Conservation (phyloP, 2,888 invertebrate genomes). For the Patella caerulea region DNA sequence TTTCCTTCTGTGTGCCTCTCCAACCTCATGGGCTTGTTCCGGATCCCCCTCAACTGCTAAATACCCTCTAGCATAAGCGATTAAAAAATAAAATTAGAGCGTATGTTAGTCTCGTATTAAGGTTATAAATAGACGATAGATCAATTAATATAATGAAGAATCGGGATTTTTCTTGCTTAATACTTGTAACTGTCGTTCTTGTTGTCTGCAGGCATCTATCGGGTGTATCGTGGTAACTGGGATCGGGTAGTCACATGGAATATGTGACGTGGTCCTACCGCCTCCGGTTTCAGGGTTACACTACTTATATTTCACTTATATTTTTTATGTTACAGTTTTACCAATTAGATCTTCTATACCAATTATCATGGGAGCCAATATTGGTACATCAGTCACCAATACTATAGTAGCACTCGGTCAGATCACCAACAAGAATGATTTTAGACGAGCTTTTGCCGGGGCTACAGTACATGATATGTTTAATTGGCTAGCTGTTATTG, state of each 20-base stretch:
- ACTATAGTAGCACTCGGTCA: conserved; percentile 74
- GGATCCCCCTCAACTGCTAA: too few relatives aligned
- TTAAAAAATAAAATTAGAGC: too few relatives aligned
- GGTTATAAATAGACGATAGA: too few relatives aligned
- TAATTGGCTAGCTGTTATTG: conserved; percentile 74
- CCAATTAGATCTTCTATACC: conserved; percentile 73
- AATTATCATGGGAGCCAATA: conserved; percentile 76
- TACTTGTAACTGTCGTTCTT: too few relatives aligned
- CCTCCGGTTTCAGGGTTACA: neutral
- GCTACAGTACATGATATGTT: conserved; percentile 76
- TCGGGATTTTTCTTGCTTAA: too few relatives aligned
- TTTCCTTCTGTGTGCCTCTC: neutral
- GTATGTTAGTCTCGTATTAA: too few relatives aligned
- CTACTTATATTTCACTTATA: neutral
- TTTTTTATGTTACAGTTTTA: conserved; percentile 59
- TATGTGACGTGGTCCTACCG: too few relatives aligned
- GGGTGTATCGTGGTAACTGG: neutral
- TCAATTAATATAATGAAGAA: too few relatives aligned
- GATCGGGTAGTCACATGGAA: too few relatives aligned
- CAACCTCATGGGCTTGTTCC: too few relatives aligned
- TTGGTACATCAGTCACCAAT: conserved; percentile 76
- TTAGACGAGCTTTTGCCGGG: conserved; percentile 75
- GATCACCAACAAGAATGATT: conserved; percentile 68
- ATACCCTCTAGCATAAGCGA: too few relatives aligned
- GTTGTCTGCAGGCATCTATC: neutral